Conservation (phyloP, 2,888 invertebrate genomes). For the Drosophila nr. fundita region DNA sequence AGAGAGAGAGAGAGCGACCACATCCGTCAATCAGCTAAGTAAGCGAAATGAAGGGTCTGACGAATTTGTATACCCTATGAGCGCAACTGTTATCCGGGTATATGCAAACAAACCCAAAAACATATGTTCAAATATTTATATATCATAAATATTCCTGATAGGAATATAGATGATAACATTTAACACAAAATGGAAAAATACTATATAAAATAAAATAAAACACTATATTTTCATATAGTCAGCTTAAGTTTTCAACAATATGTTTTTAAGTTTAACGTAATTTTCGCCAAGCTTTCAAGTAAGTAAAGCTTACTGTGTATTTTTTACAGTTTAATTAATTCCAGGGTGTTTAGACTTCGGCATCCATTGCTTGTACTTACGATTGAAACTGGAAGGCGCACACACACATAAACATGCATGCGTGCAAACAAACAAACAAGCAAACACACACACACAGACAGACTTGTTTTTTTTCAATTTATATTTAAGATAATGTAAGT, state of each 20-base stretch:
- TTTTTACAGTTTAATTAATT: rapidly evolving
- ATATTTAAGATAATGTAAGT: neutral
- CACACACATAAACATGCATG: neutral
- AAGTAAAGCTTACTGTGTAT: neutral
- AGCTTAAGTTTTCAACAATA: neutral
- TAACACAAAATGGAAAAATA: neutral
- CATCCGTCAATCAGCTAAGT: conserved; percentile 9
- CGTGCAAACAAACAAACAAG: neutral
- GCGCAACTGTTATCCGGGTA: neutral
- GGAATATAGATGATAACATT: neutral
- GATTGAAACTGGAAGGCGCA: conserved; percentile 19
- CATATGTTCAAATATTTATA: neutral
- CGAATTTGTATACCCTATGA: conserved; percentile 15
- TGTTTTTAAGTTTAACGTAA: neutral
- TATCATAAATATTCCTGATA: neutral
- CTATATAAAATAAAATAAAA: neutral
- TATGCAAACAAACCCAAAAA: neutral
- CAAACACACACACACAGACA: neutral
- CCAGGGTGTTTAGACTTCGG: conserved; percentile 27
- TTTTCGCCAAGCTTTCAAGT: neutral
- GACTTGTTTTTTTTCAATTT: neutral
- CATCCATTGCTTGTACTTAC: neutral
- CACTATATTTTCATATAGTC: neutral
- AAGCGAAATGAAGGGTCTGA: neutral
- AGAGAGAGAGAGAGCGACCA: too few relatives aligned